Evolutionary conservation across 92 coral and sea anemone genomes (phyloP), one percentile per base, ranked within the genome.

Genomic region (Porites cylindrica): DNA sequence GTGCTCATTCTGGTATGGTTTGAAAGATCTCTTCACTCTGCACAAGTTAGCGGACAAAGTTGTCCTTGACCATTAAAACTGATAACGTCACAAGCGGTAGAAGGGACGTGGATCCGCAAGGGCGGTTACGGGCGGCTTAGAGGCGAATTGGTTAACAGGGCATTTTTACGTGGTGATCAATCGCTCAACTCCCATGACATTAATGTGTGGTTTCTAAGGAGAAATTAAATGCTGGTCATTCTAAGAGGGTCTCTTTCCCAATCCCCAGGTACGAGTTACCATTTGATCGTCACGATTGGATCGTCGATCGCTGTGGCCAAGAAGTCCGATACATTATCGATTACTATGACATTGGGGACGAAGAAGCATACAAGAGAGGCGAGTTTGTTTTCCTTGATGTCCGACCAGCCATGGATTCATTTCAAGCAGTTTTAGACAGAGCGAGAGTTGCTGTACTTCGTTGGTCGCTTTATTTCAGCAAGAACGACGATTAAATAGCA

Each of bases 251-350:
- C 7, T 11, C 51, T 66, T 16, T 64, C 47, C 76, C 59, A 65
- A 17, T 10, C 47, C 85, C 23, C 82, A 97, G 99, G 54, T 97
- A 95, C 75, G 99, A 97, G 86, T 91, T 97, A 61, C 99, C 99
- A 51, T 97, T 97, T 89, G 99, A 97, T 66, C 93, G 99, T 58
- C 99, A 97, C 81, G 99, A 97, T 82, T 97, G 99, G 99, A 84
- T 97, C 14, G 86, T 97, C 51, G 98, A 97, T 80, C 96, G 99
- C 8, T 97, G 99, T 63, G 98, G 99, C 58, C 93, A 81, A 80
- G 83, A 90, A 59, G 99, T 97, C 65, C 93, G 99, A 24, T 97
- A 97, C 80, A 88, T 97, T 63, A 97, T 97, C 75, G 99, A 97
- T 90, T 97, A 97, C 88, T 97, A 97, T 81, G 99, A 97, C 72